phyloP scores from a whole-genome alignment of 1,140 invertebrate species.

The Pseudachorutes palmiensis region DNA sequence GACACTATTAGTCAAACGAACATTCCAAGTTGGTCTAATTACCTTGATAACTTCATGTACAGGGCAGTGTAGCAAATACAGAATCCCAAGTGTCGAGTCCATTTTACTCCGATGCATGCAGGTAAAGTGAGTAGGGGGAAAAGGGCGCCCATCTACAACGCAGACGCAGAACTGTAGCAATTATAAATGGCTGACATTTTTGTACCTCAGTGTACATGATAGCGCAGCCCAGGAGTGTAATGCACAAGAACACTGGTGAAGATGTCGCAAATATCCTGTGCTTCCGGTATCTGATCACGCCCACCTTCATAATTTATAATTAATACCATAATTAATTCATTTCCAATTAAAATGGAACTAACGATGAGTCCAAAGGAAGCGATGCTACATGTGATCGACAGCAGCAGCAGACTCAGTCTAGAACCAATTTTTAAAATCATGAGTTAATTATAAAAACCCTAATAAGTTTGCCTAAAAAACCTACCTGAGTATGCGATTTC shows the following conservation, averaged over 20 bases:
- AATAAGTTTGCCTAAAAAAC: background rate
- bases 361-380: conserved; percentile 62
- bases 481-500: conserved; percentile 28
- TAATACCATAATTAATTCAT: too few species aligned
- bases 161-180: background rate
- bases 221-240: conserved; percentile 74
- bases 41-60: conserved; percentile 89
- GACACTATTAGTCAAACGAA: background rate
- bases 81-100: conserved; percentile 83
- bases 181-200: background rate
- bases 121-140: conserved; percentile 71
- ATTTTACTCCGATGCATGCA: conserved; percentile 79
- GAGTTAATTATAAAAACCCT: conserved; percentile 11
- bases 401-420: conserved; percentile 67
- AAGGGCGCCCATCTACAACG: conserved; percentile 74
- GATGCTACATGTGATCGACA: conserved; percentile 70
- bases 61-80: conserved; percentile 82
- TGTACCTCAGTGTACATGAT: conserved; percentile 83
- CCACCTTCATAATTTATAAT: too few species aligned
- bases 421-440: conserved; percentile 24
- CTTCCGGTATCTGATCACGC: conserved; percentile 68
- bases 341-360: too few species aligned
- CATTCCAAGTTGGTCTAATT: conserved; percentile 30
- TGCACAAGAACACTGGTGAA: conserved; percentile 78
- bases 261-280: conserved; percentile 83